These are phyloP conservation scores for Larimichthys crocea DNA, from an alignment of 2,113 vertebrate genomes.

Conservation along the genomic window DNA sequence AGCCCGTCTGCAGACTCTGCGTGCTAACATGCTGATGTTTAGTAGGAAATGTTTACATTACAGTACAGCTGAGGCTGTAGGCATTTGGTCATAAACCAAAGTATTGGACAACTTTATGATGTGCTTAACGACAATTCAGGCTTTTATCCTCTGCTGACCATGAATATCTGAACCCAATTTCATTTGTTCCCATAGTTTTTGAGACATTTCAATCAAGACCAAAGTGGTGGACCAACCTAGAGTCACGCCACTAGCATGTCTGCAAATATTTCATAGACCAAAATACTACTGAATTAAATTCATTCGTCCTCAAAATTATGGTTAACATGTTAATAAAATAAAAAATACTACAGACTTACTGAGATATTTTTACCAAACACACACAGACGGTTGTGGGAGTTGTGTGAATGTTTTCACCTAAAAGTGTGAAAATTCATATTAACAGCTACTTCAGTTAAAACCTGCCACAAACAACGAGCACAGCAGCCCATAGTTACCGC, in stretches of 20 bases:
- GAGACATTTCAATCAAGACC: slow-evolving; percentile 7
- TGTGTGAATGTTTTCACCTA: slow-evolving; percentile 39
- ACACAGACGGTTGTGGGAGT: slow-evolving; percentile 33
- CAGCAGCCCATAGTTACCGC: slow-evolving; percentile 70
- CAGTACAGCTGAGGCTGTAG: not conserved
- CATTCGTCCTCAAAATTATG: not conserved
- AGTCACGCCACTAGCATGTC: not conserved
- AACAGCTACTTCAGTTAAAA: not conserved
- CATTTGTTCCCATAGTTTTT: not conserved
- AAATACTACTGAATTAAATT: not conserved
- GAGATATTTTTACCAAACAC: slow-evolving; percentile 31
- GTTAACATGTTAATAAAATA: slow-evolving; percentile 18
- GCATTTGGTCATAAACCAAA: not conserved
- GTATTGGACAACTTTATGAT: not conserved
- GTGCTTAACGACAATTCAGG: not conserved
- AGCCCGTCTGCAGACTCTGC: not conserved
- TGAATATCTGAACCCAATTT: not conserved
- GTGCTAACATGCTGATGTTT: not conserved
- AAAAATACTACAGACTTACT: slow-evolving; percentile 6
- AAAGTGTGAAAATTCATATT: slow-evolving; percentile 13
- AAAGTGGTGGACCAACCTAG: not conserved
- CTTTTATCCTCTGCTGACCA: not conserved
- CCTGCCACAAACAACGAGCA: not conserved
- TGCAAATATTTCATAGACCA: not conserved
- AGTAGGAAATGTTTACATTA: not conserved